phyloP scores from a whole-genome alignment of 2,888 invertebrate genomes.

The Helleia helle region DNA sequence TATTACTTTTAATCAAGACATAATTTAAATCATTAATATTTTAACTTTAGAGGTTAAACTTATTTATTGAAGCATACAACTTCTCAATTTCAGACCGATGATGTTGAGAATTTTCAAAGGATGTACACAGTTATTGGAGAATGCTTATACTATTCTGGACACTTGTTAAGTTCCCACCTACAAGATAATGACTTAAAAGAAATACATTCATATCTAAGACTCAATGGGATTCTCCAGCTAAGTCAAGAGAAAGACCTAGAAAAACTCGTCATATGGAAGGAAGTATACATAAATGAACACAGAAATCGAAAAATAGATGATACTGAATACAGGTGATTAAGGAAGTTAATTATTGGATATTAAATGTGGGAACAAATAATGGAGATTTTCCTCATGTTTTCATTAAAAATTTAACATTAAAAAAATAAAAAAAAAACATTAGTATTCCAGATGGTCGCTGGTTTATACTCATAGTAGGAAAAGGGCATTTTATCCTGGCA shows the following conservation, averaged over 20 bases:
- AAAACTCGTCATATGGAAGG: conserved; percentile 84
- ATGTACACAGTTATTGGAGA: conserved; percentile 79
- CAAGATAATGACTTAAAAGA: conserved; percentile 82
- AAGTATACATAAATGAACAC: conserved; percentile 76
- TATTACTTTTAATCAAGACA: too few species aligned
- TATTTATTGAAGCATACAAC: conserved; percentile 7
- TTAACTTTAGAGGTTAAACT: too few species aligned
- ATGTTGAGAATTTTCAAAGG: conserved; percentile 82
- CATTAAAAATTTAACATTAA: too few species aligned
- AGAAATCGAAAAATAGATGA: conserved; percentile 43
- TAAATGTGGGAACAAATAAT: too few species aligned
- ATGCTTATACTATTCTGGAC: conserved; percentile 78
- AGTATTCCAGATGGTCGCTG: conserved; percentile 77
- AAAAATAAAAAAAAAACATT: too few species aligned
- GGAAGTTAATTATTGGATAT: conserved; percentile 4
- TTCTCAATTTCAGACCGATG: conserved; percentile 77
- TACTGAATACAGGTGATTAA: conserved; percentile 45
- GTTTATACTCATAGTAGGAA: conserved; percentile 83
- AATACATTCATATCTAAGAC: conserved; percentile 82
- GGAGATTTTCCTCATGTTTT: too few species aligned
- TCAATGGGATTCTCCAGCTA: conserved; percentile 82
- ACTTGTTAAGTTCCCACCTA: conserved; percentile 85
- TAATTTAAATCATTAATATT: too few species aligned
- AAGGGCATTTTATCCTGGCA: conserved; percentile 79
- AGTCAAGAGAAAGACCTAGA: conserved; percentile 78